A percentile compares a stretch with the other conserved stretches of the same genome.
Conservation (phyloP, 2,113 vertebrate genomes). For the Meles meles region DNA sequence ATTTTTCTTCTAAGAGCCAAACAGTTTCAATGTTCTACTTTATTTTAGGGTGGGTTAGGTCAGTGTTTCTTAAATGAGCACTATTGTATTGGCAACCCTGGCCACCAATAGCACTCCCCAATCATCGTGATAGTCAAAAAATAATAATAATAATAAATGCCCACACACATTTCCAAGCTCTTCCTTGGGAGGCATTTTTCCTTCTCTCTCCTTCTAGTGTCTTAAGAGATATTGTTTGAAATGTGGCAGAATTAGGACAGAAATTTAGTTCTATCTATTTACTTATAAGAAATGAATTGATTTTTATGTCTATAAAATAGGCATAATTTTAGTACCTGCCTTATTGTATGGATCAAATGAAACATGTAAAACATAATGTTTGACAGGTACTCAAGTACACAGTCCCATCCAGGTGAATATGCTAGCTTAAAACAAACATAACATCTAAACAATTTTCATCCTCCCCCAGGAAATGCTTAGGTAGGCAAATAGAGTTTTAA, state of each 20-base stretch:
- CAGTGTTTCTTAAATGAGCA: neutral
- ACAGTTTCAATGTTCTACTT: neutral
- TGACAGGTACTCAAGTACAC: neutral
- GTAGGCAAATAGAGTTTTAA: neutral
- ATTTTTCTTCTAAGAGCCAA: neutral
- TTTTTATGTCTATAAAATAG: neutral
- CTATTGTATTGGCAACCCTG: neutral
- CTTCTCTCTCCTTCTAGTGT: neutral
- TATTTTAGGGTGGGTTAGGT: neutral
- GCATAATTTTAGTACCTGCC: neutral
- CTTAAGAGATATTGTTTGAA: neutral
- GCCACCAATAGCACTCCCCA: neutral
- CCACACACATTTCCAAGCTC: neutral
- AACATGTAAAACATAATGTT: neutral
- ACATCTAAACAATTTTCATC: neutral
- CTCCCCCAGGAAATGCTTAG: neutral
- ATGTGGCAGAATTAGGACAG: neutral
- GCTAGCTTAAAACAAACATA: neutral
- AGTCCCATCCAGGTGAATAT: neutral
- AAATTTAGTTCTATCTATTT: neutral
- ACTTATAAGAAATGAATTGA: neutral
- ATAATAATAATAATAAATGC: neutral
- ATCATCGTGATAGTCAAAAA: neutral
- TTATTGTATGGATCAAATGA: neutral
- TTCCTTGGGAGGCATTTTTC: neutral